phyloP scores from a whole-genome alignment of 1,140 invertebrate genomes.

The Eueides isabella region DNA sequence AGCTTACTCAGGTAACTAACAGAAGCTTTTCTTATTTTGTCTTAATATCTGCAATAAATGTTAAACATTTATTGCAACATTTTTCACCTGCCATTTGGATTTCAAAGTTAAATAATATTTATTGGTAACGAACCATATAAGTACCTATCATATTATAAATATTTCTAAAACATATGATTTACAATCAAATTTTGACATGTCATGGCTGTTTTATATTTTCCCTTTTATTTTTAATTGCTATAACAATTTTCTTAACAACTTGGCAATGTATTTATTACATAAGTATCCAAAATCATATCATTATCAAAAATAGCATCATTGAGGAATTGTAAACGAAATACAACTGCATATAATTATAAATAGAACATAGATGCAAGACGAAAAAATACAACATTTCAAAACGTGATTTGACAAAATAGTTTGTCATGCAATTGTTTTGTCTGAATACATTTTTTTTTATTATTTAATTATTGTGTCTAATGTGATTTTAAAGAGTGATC shows the following conservation, averaged over 20 bases:
- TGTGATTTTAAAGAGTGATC: too few species aligned
- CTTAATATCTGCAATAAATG: neutral
- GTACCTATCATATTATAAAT: neutral
- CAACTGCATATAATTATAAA: neutral
- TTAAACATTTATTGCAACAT: neutral
- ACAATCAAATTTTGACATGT: neutral
- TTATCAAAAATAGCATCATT: neutral
- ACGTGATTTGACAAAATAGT: too few species aligned
- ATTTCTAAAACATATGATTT: neutral
- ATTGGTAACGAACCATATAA: neutral
- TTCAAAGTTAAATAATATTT: constrained; percentile 9
- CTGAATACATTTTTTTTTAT: too few species aligned
- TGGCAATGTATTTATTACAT: neutral
- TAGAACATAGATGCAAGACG: too few species aligned
- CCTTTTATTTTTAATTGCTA: constrained; percentile 2
- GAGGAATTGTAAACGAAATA: neutral
- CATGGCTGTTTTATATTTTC: neutral
- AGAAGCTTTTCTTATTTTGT: neutral
- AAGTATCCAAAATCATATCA: neutral
- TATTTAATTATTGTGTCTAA: too few species aligned
- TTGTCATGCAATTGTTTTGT: too few species aligned
- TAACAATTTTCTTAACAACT: neutral
- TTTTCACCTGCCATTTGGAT: neutral
- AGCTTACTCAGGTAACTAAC: neutral
- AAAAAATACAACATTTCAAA: too few species aligned